A percentile compares a stretch with the other conserved stretches of the same genome.
phyloP scores from a whole-genome alignment of 2,113 vertebrate genomes.

The Haliaeetus leucogaster region DNA sequence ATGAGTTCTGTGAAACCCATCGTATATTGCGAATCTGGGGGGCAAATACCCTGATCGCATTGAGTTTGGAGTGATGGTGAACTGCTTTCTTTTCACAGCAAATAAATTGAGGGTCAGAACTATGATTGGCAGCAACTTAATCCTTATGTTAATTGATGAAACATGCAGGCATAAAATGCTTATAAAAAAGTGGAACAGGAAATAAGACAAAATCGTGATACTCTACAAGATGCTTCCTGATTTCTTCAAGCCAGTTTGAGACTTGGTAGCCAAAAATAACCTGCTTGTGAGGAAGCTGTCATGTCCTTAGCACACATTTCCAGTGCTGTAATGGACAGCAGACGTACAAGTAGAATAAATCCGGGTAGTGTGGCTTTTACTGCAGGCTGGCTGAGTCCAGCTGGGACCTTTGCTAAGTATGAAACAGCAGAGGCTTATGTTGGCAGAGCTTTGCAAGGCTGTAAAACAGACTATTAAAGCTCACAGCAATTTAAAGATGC shows the following conservation, averaged over 20 bases:
- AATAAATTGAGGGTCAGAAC: neutral
- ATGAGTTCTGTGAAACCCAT: neutral
- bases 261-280: neutral
- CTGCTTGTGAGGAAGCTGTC: neutral
- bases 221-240: neutral
- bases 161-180: neutral
- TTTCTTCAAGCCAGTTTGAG: neutral
- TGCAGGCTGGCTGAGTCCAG: neutral
- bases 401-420: neutral
- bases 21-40: fast-evolving
- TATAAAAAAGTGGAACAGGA: neutral
- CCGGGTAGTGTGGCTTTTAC: neutral
- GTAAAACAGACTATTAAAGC: neutral
- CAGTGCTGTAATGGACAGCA: neutral
- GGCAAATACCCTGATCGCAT: fast-evolving
- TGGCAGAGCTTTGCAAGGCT: conserved; percentile 1
- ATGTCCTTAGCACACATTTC: neutral
- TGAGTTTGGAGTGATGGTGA: neutral
- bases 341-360: neutral
- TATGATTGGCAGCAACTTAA: neutral
- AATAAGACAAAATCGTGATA: neutral
- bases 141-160: neutral
- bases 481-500: neutral
- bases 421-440: neutral
- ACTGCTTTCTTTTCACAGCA: neutral